Conservation (phyloP, 2,797 vertebrate genomes). For the Gymnoscopelus braueri region DNA sequence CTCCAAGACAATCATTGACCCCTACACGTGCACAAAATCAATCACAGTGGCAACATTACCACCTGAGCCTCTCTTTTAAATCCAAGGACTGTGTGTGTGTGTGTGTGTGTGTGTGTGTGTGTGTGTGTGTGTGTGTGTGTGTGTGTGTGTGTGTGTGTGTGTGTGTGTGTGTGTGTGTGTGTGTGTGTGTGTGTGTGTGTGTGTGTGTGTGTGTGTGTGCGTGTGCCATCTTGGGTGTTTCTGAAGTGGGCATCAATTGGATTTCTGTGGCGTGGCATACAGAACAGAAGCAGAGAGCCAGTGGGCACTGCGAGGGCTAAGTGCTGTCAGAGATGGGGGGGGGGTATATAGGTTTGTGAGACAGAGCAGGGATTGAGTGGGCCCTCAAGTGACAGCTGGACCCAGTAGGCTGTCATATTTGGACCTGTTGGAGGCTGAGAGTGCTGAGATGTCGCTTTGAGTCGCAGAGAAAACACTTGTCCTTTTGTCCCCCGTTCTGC, state of each 20-base stretch:
- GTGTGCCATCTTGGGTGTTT: conserved; percentile 38
- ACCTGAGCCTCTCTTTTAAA: conserved; percentile 12
- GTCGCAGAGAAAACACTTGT: conserved; percentile 69
- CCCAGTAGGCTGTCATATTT: conserved; percentile 77
- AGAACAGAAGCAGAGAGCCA: conserved; percentile 21
- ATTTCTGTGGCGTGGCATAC: conserved; percentile 46
- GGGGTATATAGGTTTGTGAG: conserved; percentile 13
- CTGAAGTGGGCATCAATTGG: conserved; percentile 66
- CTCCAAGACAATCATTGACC: conserved; percentile 17
- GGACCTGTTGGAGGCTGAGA: conserved; percentile 75
- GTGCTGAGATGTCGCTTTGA: conserved; percentile 83
- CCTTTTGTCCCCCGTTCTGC: conserved; percentile 73
- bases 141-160: conserved; percentile 1
- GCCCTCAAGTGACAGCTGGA: conserved; percentile 68
- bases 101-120: not conserved
- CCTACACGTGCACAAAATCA: conserved; percentile 9
- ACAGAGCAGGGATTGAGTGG: conserved; percentile 74
- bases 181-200: no score
- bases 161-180: not conserved
- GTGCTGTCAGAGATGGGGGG: conserved; percentile 46
- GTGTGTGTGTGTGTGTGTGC: not conserved
- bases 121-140: not conserved
- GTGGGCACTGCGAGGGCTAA: conserved; percentile 33
- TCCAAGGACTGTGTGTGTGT: not conserved
- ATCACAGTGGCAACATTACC: not conserved